Evolutionary conservation across 2,888 invertebrate species (phyloP), one percentile per base, ranked within the genome.

Genomic region (Rotaria magnacalcarata): DNA sequence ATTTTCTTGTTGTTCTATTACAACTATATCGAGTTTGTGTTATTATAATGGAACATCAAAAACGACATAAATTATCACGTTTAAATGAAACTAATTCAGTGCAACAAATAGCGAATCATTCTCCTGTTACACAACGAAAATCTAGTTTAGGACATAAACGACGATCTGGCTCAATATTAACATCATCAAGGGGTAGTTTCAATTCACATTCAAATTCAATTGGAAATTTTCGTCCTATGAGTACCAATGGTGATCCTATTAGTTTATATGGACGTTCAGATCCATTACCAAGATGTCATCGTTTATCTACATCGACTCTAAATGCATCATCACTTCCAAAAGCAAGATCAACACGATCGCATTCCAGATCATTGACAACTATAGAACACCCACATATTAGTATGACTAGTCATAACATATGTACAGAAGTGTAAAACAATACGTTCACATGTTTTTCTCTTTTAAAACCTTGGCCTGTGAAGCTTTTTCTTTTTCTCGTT

Each of bases 1-100:
- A 95, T 89, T 94, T 94, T 0, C 91, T 96, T 90, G 96, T 97
- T 19, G 96, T 96, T 87, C 91, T 96, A 0, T 92, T 97, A 0
- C 95, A 96, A 90, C 92, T 96, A 87, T 96, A 96, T 90, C 92
- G 96, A 11, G 92, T 96, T 0, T 94, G 89, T 52, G 90, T 91
- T 4, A 54, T 84, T 34, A 16, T 56, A 27, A 54, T 84, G 10
- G 84, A 84, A 54, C 54, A 84, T 84, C 84, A 54, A 21, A 84
- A 84, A 34, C 84, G 56, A 4, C 54, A 54, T 24, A 6, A 1
- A n/a, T 80, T 47, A 80, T 10, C 47, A 24, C 10, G 10, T 11
- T 10, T 34, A 80, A 4, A 24, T 47, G 80, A 47, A 11, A 8
- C n/a, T 11, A 21, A 19, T 43, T 21, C 24, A n/a, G 4, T 2